phyloP scores from a whole-genome alignment of 2,113 vertebrate genomes.

The Gallinago paraguaiae region DNA sequence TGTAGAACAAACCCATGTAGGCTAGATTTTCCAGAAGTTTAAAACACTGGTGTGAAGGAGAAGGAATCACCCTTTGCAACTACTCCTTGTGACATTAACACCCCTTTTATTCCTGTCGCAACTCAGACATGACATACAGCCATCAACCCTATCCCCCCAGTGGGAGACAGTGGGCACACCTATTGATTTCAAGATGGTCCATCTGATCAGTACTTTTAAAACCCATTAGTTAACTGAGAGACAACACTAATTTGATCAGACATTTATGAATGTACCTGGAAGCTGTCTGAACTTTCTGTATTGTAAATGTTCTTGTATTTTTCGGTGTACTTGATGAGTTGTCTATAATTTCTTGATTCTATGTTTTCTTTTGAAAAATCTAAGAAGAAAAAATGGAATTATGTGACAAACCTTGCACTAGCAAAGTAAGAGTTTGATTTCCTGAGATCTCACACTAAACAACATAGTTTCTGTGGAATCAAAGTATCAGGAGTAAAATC shows the following conservation, averaged over 20 bases:
- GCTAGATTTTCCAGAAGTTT: not conserved
- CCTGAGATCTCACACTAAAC: not conserved
- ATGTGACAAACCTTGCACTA: not conserved
- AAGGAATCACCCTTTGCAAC: not conserved
- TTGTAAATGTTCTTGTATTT: not conserved
- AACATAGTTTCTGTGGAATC: not conserved
- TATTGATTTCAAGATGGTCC: not conserved
- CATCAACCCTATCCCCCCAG: not conserved
- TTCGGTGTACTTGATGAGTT: not conserved
- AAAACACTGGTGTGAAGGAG: not conserved
- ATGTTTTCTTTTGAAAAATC: not conserved
- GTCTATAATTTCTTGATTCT: not conserved
- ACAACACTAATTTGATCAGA: not conserved
- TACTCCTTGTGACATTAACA: not conserved
- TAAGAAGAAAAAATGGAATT: not conserved
- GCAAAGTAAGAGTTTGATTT: not conserved
- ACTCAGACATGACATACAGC: not conserved
- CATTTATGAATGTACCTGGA: not conserved
- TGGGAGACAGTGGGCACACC: not conserved
- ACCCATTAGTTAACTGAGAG: not conserved
- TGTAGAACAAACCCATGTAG: not conserved
- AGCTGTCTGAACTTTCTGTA: not conserved
- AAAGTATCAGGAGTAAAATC: not conserved
- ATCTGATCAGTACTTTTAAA: not conserved
- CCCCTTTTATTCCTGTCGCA: fast-evolving